Evolutionary conservation across 2,888 invertebrate species (phyloP).

Genomic region (Cecidostiba fungosa): DNA sequence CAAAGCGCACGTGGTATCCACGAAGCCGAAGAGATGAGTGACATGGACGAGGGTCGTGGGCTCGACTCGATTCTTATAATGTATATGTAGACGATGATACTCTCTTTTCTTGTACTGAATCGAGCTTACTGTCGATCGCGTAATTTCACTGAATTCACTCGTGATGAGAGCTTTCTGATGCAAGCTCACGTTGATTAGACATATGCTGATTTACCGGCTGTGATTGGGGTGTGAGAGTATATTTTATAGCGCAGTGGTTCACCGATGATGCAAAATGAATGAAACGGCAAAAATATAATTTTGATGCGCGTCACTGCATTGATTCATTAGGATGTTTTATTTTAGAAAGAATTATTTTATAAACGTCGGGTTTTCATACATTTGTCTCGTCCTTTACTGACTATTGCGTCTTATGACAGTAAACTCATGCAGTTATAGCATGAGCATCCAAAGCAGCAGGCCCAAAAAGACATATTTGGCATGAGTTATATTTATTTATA

Average conservation of each 20-base stretch:
- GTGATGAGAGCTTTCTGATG: neutral
- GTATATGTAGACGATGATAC: neutral
- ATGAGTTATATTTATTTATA: too few relatives aligned
- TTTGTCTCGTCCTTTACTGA: too few relatives aligned
- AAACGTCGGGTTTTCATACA: neutral
- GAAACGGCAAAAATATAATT: neutral
- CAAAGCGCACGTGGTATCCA: conserved; percentile 9
- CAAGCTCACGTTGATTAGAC: conserved; percentile 9
- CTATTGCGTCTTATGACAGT: too few relatives aligned
- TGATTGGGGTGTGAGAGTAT: too few relatives aligned
- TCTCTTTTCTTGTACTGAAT: neutral
- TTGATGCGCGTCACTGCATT: too few relatives aligned
- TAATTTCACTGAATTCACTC: neutral
- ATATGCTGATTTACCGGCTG: neutral
- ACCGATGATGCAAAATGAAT: neutral
- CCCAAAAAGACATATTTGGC: too few relatives aligned
- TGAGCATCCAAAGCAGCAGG: too few relatives aligned
- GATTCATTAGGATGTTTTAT: too few relatives aligned
- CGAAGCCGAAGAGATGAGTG: neutral
- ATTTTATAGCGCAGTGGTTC: neutral
- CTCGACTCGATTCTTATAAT: neutral
- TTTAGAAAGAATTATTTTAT: neutral
- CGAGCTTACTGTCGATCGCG: neutral
- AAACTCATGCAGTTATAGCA: too few relatives aligned
- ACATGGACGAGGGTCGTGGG: conserved; percentile 25